Evolutionary conservation across 2,888 invertebrate species (phyloP), one percentile per base, ranked within the genome.

Genomic region (Oscheius sp.): DNA sequence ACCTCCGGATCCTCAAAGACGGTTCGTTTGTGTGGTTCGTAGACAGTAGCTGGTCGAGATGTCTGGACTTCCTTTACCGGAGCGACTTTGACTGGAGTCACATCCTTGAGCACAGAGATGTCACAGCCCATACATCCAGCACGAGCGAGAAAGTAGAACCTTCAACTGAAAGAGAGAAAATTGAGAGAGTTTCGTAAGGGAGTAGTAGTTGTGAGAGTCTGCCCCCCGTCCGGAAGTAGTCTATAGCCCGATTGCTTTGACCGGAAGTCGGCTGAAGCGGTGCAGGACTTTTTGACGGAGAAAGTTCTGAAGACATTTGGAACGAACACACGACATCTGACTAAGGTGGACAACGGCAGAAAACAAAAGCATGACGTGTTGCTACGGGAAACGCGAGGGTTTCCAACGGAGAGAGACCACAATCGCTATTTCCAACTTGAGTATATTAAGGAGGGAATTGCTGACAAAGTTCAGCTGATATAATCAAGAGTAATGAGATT

Each of bases 81-180:
- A 29, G 63, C 63, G 11, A 68, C 53, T 42, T 68, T 55, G 7
- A 55, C 55, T 1, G 68, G 35, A 53, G 53, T 55, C 53, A 63
- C 63, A 63, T 63, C 47, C 21, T 55, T 68, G 29, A 53, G 35
- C 13, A 11, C 7, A 53, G 55, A 68, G 13, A 53, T 13, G 33
- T 55, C 68, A 68, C 68, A 68, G 68, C 68, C 68, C 68, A 68
- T 68, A 55, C 68, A 68, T 68, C 29, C 68, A 68, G 53, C 68
- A 48, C 63, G 42, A 42, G 7, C 42, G 42, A 42, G 42, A 3
- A 7, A 42, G 21, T 21, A 21, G 42, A 42, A 42, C 7, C 7
- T 42, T 2, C 32, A 55, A 55, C 32, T 55, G 55, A 55, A 32
- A 9, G 50, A 29, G 65, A 4, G 11, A 29, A 29, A 66, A 33